Conservation (phyloP, 2,888 invertebrate genomes). For the Noctua comes region DNA sequence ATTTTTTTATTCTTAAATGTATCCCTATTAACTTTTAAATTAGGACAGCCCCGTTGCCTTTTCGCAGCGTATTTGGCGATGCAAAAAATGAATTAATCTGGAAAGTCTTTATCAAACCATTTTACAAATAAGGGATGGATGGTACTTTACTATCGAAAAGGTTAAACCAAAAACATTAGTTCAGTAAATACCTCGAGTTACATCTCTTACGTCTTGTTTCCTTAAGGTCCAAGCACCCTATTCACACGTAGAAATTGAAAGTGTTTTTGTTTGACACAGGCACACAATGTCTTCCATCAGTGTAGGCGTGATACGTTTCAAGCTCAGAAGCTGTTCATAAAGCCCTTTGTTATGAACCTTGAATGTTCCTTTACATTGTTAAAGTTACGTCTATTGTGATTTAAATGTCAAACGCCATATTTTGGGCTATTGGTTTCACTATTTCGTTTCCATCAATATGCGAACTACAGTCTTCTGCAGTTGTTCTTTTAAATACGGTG, state of each 20-base stretch:
- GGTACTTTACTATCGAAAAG: neutral
- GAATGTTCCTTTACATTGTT: slow-evolving; percentile 55
- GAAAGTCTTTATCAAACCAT: too few species aligned
- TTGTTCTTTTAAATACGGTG: neutral
- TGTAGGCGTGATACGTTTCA: slow-evolving; percentile 47
- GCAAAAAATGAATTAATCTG: neutral
- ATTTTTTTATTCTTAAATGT: too few species aligned
- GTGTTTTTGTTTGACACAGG: slow-evolving; percentile 35
- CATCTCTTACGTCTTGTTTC: slow-evolving; percentile 21
- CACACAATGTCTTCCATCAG: slow-evolving; percentile 35
- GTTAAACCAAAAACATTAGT: slow-evolving; percentile 11
- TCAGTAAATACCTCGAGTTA: slow-evolving; percentile 21
- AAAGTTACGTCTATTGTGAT: slow-evolving; percentile 55
- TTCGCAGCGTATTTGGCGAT: neutral
- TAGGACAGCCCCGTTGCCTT: neutral
- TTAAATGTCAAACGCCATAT: slow-evolving; percentile 49
- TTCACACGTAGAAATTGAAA: slow-evolving; percentile 48
- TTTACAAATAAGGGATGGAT: too few species aligned
- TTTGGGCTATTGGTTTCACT: slow-evolving; percentile 20
- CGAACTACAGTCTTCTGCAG: neutral
- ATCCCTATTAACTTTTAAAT: neutral
- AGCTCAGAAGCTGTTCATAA: slow-evolving; percentile 44
- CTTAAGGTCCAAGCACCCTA: slow-evolving; percentile 3
- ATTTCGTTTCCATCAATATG: slow-evolving; percentile 23
- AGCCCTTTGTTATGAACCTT: slow-evolving; percentile 53